Evolutionary conservation across 2,113 vertebrate genomes (phyloP).

Genomic region (Prunella himalayana): DNA sequence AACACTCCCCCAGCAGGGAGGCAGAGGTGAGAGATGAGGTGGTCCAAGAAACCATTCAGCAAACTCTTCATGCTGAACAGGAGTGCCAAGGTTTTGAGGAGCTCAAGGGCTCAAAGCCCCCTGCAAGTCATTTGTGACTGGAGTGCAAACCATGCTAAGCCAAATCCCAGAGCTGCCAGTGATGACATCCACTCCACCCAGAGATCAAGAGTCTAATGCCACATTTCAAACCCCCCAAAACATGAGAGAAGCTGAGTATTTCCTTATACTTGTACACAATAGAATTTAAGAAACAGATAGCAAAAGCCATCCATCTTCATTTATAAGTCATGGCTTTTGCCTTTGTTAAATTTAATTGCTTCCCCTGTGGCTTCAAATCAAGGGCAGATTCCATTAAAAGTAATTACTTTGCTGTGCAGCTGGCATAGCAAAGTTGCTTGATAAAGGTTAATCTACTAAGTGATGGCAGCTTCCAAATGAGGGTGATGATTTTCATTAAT

Average conservation of each 20-base stretch:
- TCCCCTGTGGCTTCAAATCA: slow-evolving; percentile 54
- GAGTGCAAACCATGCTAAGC: background rate
- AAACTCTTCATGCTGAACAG: background rate
- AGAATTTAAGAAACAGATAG: slow-evolving; percentile 21
- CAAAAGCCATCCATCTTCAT: slow-evolving; percentile 54
- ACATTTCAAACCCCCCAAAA: background rate
- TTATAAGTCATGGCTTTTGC: slow-evolving; percentile 54
- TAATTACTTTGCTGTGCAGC: slow-evolving; percentile 54
- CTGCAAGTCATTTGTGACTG: background rate
- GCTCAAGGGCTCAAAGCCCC: background rate
- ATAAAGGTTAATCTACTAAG: slow-evolving; percentile 64
- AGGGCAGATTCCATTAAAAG: slow-evolving; percentile 56
- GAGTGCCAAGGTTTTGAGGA: background rate
- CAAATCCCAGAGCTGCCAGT: background rate
- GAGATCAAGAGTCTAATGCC: background rate
- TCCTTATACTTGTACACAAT: background rate
- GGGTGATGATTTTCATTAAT: slow-evolving; percentile 49
- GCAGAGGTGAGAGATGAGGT: background rate
- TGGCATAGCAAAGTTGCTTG: slow-evolving; percentile 42
- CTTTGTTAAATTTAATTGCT: slow-evolving; percentile 59
- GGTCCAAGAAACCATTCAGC: background rate
- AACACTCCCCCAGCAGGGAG: background rate
- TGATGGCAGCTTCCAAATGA: slow-evolving; percentile 47
- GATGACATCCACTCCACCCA: background rate
- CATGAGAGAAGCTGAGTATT: background rate